Evolutionary conservation across 1,140 invertebrate genomes (phyloP).

Genomic region (Matsumurasca onukii): DNA sequence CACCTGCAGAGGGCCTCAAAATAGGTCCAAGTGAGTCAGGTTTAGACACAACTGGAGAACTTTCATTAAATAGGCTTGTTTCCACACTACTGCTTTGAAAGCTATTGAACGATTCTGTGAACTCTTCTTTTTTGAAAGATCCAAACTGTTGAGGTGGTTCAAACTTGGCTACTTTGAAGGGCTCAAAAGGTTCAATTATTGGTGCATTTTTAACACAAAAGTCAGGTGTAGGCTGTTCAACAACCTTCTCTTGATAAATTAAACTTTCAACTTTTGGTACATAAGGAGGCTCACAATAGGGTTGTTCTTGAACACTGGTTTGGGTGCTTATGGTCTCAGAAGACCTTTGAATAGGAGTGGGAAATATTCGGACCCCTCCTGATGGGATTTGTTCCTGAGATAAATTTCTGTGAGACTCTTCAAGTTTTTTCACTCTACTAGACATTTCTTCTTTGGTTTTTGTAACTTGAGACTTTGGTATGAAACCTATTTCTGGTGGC

Average conservation of each 20-base stretch:
- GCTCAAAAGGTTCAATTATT: neutral
- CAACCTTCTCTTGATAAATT: neutral
- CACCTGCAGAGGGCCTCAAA: slow-evolving; percentile 46
- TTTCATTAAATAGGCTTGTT: neutral
- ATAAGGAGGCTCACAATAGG: neutral
- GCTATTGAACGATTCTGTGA: neutral
- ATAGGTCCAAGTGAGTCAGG: slow-evolving; percentile 42
- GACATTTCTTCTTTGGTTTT: slow-evolving; percentile 54
- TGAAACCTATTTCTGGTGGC: slow-evolving; percentile 69
- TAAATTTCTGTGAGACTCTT: slow-evolving; percentile 59
- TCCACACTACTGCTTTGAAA: neutral
- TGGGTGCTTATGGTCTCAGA: neutral
- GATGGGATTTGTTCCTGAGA: slow-evolving; percentile 60
- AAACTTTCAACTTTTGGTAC: neutral
- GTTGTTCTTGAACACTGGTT: neutral
- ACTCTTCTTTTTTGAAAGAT: slow-evolving; percentile 22
- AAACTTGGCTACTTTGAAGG: slow-evolving; percentile 14
- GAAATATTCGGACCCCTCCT: slow-evolving; percentile 63
- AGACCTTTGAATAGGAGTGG: slow-evolving; percentile 45
- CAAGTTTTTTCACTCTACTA: slow-evolving; percentile 61
- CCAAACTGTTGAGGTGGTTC: slow-evolving; percentile 26
- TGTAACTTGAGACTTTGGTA: slow-evolving; percentile 53
- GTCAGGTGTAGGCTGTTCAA: slow-evolving; percentile 16
- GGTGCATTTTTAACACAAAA: neutral
- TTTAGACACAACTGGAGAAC: neutral